Evolutionary conservation across 2,888 invertebrate genomes (phyloP).

Genomic region (Torymus aiolomorphi): DNA sequence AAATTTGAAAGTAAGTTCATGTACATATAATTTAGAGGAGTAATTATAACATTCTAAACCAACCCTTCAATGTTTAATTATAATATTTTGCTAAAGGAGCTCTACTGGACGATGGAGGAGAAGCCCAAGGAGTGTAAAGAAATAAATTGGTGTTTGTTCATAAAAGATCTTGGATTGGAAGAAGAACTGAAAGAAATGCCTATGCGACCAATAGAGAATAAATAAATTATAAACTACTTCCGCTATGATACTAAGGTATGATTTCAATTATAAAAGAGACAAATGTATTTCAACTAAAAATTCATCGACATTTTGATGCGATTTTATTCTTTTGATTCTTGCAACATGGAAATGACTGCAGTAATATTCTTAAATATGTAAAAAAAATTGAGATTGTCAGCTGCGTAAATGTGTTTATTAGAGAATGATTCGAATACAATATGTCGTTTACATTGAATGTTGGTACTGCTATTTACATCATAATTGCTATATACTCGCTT

Average conservation of each 20-base stretch:
- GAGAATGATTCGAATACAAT: slow-evolving; percentile 56
- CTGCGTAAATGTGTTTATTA: slow-evolving; percentile 56
- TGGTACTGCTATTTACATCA: slow-evolving; percentile 58
- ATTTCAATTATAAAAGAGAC: too few relatives aligned
- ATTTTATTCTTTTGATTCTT: too few relatives aligned
- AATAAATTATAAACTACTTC: background rate
- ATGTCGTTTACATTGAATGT: slow-evolving; percentile 56
- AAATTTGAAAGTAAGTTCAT: slow-evolving; percentile 75
- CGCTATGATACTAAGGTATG: too few relatives aligned
- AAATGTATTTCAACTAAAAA: background rate
- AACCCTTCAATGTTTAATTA: background rate
- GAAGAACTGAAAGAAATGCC: slow-evolving; percentile 58
- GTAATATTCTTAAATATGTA: background rate
- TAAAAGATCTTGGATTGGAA: slow-evolving; percentile 76
- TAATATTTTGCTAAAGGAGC: slow-evolving; percentile 60
- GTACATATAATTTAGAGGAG: background rate
- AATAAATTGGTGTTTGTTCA: slow-evolving; percentile 77
- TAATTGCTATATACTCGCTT: slow-evolving; percentile 41
- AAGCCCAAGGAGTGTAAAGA: slow-evolving; percentile 73
- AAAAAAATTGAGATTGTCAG: slow-evolving; percentile 14
- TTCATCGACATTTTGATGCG: background rate
- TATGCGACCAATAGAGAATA: background rate
- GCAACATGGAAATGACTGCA: background rate
- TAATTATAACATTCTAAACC: background rate
- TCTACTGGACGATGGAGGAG: slow-evolving; percentile 76